Conservation (phyloP, 2,888 invertebrate genomes). For the Acrobasis consociella region DNA sequence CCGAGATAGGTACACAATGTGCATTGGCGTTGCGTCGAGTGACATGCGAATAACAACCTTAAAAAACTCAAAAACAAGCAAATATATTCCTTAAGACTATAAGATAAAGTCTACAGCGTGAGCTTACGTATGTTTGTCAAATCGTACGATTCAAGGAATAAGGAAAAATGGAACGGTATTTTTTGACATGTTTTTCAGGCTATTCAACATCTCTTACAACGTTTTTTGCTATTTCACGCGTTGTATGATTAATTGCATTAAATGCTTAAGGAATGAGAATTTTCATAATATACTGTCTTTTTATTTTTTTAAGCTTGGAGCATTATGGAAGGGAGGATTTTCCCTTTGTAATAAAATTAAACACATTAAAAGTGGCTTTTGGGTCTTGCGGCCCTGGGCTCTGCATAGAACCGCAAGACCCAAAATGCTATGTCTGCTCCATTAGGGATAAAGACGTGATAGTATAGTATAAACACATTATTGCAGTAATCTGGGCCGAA, state of each 20-base stretch:
- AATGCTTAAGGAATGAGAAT: too few relatives aligned
- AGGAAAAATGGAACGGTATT: constrained; percentile 8
- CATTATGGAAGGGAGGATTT: too few relatives aligned
- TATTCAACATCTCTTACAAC: neutral
- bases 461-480: too few relatives aligned
- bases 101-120: neutral
- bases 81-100: neutral
- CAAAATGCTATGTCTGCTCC: too few relatives aligned
- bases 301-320: too few relatives aligned
- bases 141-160: constrained; percentile 1
- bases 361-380: too few relatives aligned
- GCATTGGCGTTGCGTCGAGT: constrained; percentile 19
- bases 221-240: neutral
- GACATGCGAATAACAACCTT: constrained; percentile 16
- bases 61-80: neutral
- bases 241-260: too few relatives aligned
- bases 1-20: constrained; percentile 18
- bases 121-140: constrained; percentile 12
- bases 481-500: too few relatives aligned
- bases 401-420: too few relatives aligned
- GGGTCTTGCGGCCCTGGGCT: too few relatives aligned
- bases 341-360: neutral
- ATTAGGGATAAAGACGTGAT: too few relatives aligned
- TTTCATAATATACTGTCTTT: too few relatives aligned
- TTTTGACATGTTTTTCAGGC: neutral